Evolutionary conservation across 2,888 invertebrate species (phyloP).

Genomic region (Amphipoea lucens): DNA sequence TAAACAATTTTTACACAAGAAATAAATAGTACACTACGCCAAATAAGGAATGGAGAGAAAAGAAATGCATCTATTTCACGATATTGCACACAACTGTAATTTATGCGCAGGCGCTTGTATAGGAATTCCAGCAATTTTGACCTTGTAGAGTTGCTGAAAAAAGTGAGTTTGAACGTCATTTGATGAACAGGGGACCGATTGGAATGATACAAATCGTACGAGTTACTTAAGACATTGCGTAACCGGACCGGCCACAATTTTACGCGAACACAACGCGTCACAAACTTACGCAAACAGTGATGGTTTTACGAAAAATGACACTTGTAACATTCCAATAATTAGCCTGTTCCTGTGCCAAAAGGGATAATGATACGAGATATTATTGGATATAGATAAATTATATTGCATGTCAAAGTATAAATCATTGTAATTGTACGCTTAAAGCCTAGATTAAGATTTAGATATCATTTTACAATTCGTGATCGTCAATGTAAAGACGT

Average conservation of each 20-base stretch:
- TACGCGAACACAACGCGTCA: conserved; percentile 7
- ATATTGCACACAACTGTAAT: conserved; percentile 31
- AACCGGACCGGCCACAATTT: conserved; percentile 24
- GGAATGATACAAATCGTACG: conserved; percentile 36
- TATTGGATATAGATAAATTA: conserved; percentile 71
- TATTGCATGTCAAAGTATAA: conserved; percentile 81
- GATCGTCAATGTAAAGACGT: conserved; percentile 63
- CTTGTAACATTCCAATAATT: conserved; percentile 49
- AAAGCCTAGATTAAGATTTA: conserved; percentile 66
- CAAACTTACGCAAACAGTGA: conserved; percentile 14
- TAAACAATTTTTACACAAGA: conserved; percentile 62
- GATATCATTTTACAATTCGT: conserved; percentile 66
- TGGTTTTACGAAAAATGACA: neutral
- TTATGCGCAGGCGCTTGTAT: conserved; percentile 13
- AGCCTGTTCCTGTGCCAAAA: conserved; percentile 38
- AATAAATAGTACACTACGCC: conserved; percentile 60
- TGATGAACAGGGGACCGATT: conserved; percentile 24
- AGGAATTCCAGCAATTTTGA: conserved; percentile 41
- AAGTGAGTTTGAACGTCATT: conserved; percentile 24
- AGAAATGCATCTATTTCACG: conserved; percentile 62
- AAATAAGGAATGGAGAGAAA: conserved; percentile 65
- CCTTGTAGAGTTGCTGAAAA: conserved; percentile 36
- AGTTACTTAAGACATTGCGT: neutral
- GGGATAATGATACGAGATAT: conserved; percentile 72
- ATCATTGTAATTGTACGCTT: conserved; percentile 74